phyloP scores from a whole-genome alignment of 2,888 invertebrate genomes.

The Fragum fragum region DNA sequence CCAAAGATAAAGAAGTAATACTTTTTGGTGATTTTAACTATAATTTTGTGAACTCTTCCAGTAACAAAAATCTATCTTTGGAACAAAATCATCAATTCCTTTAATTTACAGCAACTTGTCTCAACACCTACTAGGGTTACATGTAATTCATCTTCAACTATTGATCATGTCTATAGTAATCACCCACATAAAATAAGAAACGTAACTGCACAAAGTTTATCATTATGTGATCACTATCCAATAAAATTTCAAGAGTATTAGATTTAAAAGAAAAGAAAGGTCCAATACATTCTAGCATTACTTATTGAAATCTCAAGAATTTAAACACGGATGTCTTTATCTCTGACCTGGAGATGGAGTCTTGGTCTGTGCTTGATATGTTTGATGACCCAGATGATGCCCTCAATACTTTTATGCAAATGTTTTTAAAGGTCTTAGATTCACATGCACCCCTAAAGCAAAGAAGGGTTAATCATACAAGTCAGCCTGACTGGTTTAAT shows the following conservation, averaged over 20 bases:
- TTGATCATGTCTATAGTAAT: constrained; percentile 37
- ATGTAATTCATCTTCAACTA: constrained; percentile 8
- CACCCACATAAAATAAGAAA: constrained; percentile 15
- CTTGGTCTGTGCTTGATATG: constrained; percentile 26
- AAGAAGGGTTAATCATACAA: constrained; percentile 12
- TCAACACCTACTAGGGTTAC: constrained; percentile 30
- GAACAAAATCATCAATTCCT: constrained; percentile 15
- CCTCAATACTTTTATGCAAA: constrained; percentile 14
- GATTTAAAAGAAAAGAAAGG: neutral
- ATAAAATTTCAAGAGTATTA: constrained; percentile 8
- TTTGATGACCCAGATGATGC: constrained; percentile 35
- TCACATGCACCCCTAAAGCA: constrained; percentile 9
- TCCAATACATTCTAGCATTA: constrained; percentile 18
- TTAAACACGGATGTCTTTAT: constrained; percentile 25
- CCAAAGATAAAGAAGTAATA: constrained; percentile 25
- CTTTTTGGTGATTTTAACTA: constrained; percentile 25
- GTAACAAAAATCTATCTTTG: constrained; percentile 1
- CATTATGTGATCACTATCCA: constrained; percentile 37
- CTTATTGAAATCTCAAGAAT: constrained; percentile 16
- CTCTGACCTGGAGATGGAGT: neutral
- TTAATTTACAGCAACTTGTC: constrained; percentile 34
- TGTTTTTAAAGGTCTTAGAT: constrained; percentile 18
- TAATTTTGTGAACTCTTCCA: neutral
- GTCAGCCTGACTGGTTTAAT: constrained; percentile 25
- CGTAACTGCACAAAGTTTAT: constrained; percentile 8